These are phyloP conservation scores for Procambarus clarkii DNA, from an alignment of 1,140 invertebrate genomes.

Conservation along the genomic window DNA sequence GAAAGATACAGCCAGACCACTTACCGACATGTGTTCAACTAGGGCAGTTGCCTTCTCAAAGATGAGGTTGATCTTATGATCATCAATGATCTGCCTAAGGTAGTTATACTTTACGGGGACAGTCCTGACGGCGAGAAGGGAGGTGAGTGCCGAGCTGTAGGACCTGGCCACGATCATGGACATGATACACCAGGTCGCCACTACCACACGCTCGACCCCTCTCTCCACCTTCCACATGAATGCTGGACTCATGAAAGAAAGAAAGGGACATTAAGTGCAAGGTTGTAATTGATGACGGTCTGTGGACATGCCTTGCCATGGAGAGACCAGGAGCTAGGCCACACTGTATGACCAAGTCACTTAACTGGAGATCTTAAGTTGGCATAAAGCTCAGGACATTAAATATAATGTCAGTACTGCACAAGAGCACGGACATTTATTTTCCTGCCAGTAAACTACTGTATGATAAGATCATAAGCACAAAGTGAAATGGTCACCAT, in stretches of 20 bases:
- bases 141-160: slow-evolving; percentile 68
- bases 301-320: no score
- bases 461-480: no score
- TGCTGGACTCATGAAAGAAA: not conserved
- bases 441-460: no score
- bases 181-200: slow-evolving; percentile 49
- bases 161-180: slow-evolving; percentile 56
- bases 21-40: slow-evolving; percentile 70
- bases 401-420: no score
- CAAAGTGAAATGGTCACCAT: no score
- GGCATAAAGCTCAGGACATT: no score
- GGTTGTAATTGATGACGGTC: no score
- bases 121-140: slow-evolving; percentile 69
- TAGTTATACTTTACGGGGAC: slow-evolving; percentile 62
- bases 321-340: no score
- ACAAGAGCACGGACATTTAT: no score
- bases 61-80: slow-evolving; percentile 59
- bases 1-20: not conserved
- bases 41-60: slow-evolving; percentile 70
- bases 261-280: no score
- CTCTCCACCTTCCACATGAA: not conserved
- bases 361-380: no score
- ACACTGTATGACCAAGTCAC: no score
- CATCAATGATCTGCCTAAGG: slow-evolving; percentile 61
- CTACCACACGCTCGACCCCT: slow-evolving; percentile 12